Conservation (phyloP, 2,888 invertebrate species). For the Epinotia brunnichana region DNA sequence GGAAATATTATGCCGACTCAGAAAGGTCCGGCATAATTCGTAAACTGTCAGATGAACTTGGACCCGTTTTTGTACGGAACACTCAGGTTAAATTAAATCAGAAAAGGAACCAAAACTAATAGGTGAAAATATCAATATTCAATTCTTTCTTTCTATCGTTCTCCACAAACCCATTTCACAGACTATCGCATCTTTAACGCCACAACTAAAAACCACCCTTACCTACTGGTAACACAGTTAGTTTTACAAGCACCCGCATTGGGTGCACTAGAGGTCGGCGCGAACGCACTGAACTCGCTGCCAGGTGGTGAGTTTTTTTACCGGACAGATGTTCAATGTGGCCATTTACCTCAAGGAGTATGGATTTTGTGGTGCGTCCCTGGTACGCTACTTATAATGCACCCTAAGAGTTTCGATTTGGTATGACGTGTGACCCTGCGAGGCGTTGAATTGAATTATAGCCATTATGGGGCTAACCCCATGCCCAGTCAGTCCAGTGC, state of each 20-base stretch:
- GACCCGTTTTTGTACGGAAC: too few relatives aligned
- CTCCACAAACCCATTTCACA: slow-evolving; percentile 6
- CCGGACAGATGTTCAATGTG: slow-evolving; percentile 46
- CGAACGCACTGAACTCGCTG: slow-evolving; percentile 15
- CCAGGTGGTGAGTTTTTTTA: slow-evolving; percentile 47
- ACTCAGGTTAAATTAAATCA: background rate
- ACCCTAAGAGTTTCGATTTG: slow-evolving; percentile 2
- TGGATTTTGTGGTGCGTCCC: slow-evolving; percentile 28
- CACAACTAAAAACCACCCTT: background rate
- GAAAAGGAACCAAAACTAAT: background rate
- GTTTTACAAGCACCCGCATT: background rate
- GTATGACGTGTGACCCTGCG: background rate
- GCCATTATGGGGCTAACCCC: background rate
- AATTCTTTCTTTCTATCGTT: background rate
- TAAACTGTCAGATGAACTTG: too few relatives aligned
- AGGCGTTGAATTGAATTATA: background rate
- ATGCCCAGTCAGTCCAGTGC: too few relatives aligned
- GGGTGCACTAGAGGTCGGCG: slow-evolving; percentile 25
- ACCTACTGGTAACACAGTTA: background rate
- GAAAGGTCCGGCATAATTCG: too few relatives aligned
- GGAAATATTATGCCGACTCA: too few relatives aligned
- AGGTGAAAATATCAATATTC: slow-evolving; percentile 5
- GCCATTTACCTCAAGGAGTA: slow-evolving; percentile 44
- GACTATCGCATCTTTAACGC: background rate
- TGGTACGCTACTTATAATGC: slow-evolving; percentile 23